A percentile compares a stretch with the other conserved stretches of the same genome.
These are phyloP conservation scores for Geopemphigus sp. DNA, from an alignment of 1,140 invertebrate species.

Conservation along the genomic window DNA sequence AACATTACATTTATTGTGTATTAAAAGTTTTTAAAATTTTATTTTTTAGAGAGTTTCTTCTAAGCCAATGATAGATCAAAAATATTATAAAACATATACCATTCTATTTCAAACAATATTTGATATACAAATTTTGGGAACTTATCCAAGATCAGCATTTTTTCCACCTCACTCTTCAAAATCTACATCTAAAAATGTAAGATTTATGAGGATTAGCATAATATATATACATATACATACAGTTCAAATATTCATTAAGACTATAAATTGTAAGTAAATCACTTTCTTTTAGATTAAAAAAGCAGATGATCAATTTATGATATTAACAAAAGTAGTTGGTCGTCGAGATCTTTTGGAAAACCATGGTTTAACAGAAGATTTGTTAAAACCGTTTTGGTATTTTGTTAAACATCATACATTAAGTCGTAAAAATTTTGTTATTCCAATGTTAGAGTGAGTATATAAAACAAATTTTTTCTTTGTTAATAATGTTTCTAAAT, in stretches of 20 bases:
- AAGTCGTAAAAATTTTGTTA: slow-evolving; percentile 45
- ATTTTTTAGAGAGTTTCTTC: slow-evolving; percentile 17
- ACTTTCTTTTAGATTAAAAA: slow-evolving; percentile 6
- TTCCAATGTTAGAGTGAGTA: slow-evolving; percentile 39
- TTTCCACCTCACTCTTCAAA: slow-evolving; percentile 22
- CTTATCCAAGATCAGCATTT: slow-evolving; percentile 37
- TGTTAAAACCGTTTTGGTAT: slow-evolving; percentile 41
- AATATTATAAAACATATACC: slow-evolving; percentile 36
- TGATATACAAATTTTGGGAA: slow-evolving; percentile 24
- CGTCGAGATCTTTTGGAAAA: neutral
- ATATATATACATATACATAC: no score
- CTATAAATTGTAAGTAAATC: no score
- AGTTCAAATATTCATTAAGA: neutral
- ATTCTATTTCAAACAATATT: slow-evolving; percentile 38
- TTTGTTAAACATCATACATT: slow-evolving; percentile 44
- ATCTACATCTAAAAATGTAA: neutral
- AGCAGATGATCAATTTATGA: slow-evolving; percentile 26
- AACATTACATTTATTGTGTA: neutral
- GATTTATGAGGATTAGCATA: slow-evolving; percentile 31
- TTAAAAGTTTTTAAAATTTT: neutral
- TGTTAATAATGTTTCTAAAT: neutral
- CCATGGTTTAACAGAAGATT: slow-evolving; percentile 30
- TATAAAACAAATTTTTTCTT: neutral
- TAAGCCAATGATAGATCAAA: slow-evolving; percentile 25
- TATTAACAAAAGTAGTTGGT: slow-evolving; percentile 13